Conservation (phyloP, 2,797 vertebrate species). For the Trachurus trachurus region DNA sequence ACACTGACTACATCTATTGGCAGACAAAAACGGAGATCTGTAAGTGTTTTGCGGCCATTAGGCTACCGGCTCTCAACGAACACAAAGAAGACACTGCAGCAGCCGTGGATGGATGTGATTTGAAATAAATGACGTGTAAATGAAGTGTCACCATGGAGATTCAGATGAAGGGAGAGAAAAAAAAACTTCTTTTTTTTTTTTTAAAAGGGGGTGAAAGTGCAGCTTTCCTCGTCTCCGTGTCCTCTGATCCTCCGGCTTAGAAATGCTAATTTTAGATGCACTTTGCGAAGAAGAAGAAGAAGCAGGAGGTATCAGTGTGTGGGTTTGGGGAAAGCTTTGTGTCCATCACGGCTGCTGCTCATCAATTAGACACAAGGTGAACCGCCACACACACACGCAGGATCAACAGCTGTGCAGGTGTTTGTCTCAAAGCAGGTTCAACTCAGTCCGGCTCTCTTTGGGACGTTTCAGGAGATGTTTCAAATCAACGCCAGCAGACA, state of each 20-base stretch:
- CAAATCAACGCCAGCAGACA: too few relatives aligned
- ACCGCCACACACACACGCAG: neutral
- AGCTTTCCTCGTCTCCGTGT: constrained; percentile 7
- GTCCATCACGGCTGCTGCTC: constrained; percentile 36
- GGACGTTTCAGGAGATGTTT: too few relatives aligned
- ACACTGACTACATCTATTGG: neutral
- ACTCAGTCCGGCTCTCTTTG: neutral
- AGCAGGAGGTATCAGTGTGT: constrained; percentile 3
- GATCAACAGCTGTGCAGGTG: constrained; percentile 32
- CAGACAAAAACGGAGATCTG: neutral
- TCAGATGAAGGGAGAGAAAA: neutral
- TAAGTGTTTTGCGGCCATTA: neutral
- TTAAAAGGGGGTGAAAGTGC: constrained; percentile 35
- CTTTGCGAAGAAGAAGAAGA: constrained; percentile 45
- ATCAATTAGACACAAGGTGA: constrained; percentile 54
- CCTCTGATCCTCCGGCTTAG: constrained; percentile 11
- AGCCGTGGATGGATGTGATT: neutral
- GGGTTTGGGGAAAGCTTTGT: neutral
- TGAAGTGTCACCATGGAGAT: neutral
- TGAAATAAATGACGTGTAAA: neutral
- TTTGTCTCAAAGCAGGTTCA: neutral
- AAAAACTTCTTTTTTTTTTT: neutral
- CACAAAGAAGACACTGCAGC: neutral
- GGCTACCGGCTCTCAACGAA: neutral
- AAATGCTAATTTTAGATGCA: constrained; percentile 54